Percentiles rank a stretch among this genome's conserved stretches.
Evolutionary conservation across 2,888 invertebrate genomes (phyloP).

Genomic region (Volucella bombylans): DNA sequence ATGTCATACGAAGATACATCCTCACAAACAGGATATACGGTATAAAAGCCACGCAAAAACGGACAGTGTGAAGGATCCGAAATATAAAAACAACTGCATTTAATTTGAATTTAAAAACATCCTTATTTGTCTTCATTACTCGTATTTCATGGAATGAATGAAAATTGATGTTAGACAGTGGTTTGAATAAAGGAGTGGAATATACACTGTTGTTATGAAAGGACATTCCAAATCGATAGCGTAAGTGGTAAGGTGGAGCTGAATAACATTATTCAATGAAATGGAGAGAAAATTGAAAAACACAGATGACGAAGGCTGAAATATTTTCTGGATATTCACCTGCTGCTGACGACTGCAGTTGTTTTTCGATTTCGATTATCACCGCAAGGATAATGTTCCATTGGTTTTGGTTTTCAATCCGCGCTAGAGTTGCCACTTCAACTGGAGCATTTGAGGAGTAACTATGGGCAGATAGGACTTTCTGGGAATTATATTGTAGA

Average conservation of each 20-base stretch:
- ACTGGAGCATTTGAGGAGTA: too few relatives aligned
- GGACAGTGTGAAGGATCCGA: neutral
- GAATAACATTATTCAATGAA: slow-evolving; percentile 11
- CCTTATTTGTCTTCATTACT: slow-evolving; percentile 59
- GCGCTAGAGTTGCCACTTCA: too few relatives aligned
- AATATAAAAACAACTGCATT: slow-evolving; percentile 50
- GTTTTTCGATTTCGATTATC: slow-evolving; percentile 55
- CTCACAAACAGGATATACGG: neutral
- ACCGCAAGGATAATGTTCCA: slow-evolving; percentile 38
- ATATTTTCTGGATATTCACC: slow-evolving; percentile 33
- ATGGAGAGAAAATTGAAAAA: slow-evolving; percentile 30
- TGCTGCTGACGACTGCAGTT: slow-evolving; percentile 36
- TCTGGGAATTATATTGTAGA: too few relatives aligned
- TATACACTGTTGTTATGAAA: neutral
- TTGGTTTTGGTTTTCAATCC: neutral
- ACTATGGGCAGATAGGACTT: too few relatives aligned
- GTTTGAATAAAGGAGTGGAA: neutral
- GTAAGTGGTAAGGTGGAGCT: too few relatives aligned
- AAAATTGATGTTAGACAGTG: slow-evolving; percentile 37
- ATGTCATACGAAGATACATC: neutral
- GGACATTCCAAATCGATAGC: neutral
- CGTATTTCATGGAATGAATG: slow-evolving; percentile 46
- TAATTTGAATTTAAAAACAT: slow-evolving; percentile 63
- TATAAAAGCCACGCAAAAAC: neutral
- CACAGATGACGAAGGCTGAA: slow-evolving; percentile 10